A percentile compares a stretch with the other conserved stretches of the same genome.
Conservation (phyloP, 2,797 vertebrate species). For the Myotis pilosus region DNA sequence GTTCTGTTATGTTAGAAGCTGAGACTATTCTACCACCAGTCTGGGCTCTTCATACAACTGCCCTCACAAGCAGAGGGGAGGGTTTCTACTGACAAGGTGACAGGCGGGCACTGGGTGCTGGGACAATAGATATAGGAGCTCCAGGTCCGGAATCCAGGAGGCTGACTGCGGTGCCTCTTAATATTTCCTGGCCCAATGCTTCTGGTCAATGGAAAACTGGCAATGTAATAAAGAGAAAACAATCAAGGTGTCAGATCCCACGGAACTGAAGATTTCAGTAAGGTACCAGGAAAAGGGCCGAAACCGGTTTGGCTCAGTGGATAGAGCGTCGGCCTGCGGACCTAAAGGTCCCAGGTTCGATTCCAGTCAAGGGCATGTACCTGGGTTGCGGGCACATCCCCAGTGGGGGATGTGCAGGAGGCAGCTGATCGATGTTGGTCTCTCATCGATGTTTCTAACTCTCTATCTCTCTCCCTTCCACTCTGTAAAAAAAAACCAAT, state of each 20-base stretch:
- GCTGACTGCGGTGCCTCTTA: not conserved
- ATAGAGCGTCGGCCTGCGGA: no score
- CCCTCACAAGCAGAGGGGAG: not conserved
- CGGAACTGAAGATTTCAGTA: not conserved
- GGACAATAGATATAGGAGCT: not conserved
- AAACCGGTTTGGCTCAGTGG: no score
- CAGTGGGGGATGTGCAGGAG: no score
- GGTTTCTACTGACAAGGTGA: not conserved
- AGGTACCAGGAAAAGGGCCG: not conserved
- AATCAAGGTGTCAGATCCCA: not conserved
- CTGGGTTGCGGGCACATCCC: no score
- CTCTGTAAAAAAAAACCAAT: no score
- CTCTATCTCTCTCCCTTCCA: no score
- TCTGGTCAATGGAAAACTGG: not conserved
- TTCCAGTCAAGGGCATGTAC: no score
- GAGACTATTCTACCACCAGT: not conserved
- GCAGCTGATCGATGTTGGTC: no score
- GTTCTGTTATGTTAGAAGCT: not conserved
- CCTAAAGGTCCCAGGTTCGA: no score
- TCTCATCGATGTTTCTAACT: no score
- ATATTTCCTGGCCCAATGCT: not conserved
- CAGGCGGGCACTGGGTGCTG: not conserved
- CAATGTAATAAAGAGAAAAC: not conserved
- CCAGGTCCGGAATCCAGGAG: not conserved
- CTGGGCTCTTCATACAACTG: not conserved